Base-by-base conservation (phyloP, 2,113 vertebrate genomes). In the Uria aalge region DNA sequence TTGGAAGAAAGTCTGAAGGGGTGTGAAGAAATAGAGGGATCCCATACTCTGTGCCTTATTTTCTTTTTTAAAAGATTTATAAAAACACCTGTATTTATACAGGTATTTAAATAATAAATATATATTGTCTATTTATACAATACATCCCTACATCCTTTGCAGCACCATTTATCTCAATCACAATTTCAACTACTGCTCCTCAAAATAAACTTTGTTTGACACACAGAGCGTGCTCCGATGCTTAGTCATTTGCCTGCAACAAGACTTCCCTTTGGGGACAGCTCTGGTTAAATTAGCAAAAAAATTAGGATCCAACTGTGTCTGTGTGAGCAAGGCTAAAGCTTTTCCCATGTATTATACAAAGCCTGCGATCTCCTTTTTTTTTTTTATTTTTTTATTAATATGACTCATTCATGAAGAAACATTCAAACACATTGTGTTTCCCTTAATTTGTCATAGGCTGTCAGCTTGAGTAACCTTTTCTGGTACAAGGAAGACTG, bases 391-490 rank as follows among this genome's bases (percentile, higher is more conserved):
- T 84, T 86, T 78, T 26, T 64, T 74, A 48, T 88, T 85, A 86
- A 90, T 47, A 59, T 96, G 95, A 97, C 95, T 97, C 94, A 96
- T 89, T 95, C 84, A 86, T 96, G 88, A 96, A 69, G 20, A 94
- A 73, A 57, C 75, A 91, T n/a, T 91, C 66, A 92, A 90, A 82
- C 86, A 71, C 3, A 15, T 50, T 89, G 80, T 85, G 80, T 85
- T 91, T 92, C 94, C 86, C 77, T 71, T 68, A 68, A 96, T 95
- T 87, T 90, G 79, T 95, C 92, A 73, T 3, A n/a, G n/a, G 1
- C 71, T 97, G 92, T 90, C 95, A 85, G 74, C 86, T 57, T 12
- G 40, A 89, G 83, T 0, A 90, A 50, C 69, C 36, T 85, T 92
- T 94, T 85, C 77, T 95, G 86, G 22, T 82, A 59, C 2, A 18